Evolutionary conservation across 2,113 vertebrate genomes (phyloP), one percentile per base, ranked within the genome.

Genomic region (Caloenas nicobarica): DNA sequence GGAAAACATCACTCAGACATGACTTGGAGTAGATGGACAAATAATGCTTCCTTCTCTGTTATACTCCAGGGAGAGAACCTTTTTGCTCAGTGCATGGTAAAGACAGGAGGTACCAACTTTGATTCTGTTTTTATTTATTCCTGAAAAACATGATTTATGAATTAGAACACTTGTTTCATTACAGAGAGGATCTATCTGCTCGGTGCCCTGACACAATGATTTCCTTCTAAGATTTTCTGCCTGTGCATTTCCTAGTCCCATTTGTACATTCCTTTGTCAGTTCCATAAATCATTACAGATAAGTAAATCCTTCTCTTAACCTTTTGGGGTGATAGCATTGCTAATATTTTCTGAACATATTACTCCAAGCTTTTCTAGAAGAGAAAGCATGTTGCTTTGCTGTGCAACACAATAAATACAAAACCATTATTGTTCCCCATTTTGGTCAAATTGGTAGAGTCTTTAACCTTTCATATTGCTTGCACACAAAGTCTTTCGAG

Each of bases 291-390:
- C 96, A 97, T 85, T 86, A 86, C 10, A 97, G 97, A 97, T 97
- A 97, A 97, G 92, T 95, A 97, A 98, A 97, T 97, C 95, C 92
- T 97, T 95, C 90, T 95, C 89, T 97, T 97, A 97, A 96, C 97
- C 91, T 98, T 97, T 96, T 60, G 81, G 61, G 89, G 84, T 88
- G 93, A 97, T 82, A 96, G 71, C 60, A 71, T 80, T 96, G 69
- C 87, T 93, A 95, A 42, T 82, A 44, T 93, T 97, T 97, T 97
- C 93, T 87, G 88, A 96, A 78, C 65, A 38, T 76, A 69, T 79
- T 85, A 61, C 81, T 85, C 40, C 25, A 46, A 89, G 46, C 24
- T 87, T 95, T 91, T 91, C 91, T 34, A 85, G 58, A 94, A 94
- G 65, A 95, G 91, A 97, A 76, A 64, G 84, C 54, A 23, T 2